phyloP scores from a whole-genome alignment of 2,888 invertebrate species.

The Tineola bisselliella region DNA sequence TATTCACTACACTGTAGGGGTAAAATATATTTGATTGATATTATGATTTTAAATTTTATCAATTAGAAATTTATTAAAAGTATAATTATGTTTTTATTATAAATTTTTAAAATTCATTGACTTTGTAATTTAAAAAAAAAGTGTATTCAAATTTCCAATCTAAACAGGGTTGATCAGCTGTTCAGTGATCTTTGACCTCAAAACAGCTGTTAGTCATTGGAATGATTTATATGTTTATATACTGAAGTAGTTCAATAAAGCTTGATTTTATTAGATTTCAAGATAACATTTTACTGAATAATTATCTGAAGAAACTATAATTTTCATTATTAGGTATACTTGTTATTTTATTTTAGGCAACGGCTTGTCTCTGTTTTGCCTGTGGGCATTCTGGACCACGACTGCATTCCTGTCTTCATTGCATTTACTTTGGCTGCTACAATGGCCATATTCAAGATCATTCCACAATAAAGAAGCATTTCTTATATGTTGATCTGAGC shows the following conservation, averaged over 20 bases:
- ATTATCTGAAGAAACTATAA: background rate
- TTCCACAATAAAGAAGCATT: constrained; percentile 82
- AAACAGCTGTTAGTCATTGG: constrained; percentile 39
- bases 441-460: constrained; percentile 88
- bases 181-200: constrained; percentile 51
- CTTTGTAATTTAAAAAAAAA: background rate
- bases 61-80: no score
- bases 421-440: constrained; percentile 94
- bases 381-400: constrained; percentile 84
- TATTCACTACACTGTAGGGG: background rate
- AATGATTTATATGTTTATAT: background rate
- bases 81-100: background rate
- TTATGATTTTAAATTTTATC: no score
- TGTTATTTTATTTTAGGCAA: constrained; percentile 62
- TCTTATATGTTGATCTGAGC: constrained; percentile 84
- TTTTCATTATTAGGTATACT: background rate
- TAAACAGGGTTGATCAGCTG: constrained; percentile 46
- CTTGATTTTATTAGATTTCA: background rate
- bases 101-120: background rate
- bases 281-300: background rate
- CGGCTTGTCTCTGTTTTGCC: constrained; percentile 82
- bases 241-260: background rate
- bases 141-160: background rate
- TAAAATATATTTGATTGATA: background rate
- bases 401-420: constrained; percentile 86